Percentiles rank a stretch among this genome's conserved stretches.
Conservation (phyloP, 2,113 vertebrate genomes). For the Sorex fumeus region DNA sequence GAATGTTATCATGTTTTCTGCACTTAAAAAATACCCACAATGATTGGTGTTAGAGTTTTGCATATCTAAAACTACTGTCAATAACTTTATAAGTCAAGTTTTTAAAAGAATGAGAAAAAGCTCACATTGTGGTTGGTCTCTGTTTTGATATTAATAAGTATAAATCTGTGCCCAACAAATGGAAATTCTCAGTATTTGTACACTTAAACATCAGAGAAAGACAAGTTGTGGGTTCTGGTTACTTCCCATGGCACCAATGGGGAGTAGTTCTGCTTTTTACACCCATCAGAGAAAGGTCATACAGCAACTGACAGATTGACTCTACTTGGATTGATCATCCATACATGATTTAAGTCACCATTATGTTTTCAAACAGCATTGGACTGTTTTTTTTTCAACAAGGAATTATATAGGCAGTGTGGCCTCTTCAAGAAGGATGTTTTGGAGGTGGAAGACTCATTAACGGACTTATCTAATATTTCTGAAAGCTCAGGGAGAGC, state of each 20-base stretch:
- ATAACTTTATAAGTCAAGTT: too few relatives aligned
- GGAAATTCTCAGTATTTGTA: slow-evolving; percentile 40
- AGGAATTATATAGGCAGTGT: not conserved
- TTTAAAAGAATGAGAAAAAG: not conserved
- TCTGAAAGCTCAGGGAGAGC: slow-evolving; percentile 59
- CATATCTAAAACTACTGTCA: too few relatives aligned
- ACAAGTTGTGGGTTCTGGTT: not conserved
- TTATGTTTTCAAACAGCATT: slow-evolving; percentile 6
- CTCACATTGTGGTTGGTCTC: not conserved
- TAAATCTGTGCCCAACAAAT: slow-evolving; percentile 7
- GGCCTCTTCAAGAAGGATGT: slow-evolving; percentile 63
- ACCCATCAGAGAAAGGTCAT: not conserved
- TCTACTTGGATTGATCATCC: not conserved
- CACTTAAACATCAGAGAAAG: not conserved
- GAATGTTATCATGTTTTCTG: slow-evolving; percentile 33
- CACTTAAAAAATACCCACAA: slow-evolving; percentile 3
- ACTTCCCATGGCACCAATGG: not conserved
- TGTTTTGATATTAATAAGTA: slow-evolving; percentile 44
- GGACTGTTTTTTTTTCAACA: slow-evolving; percentile 56
- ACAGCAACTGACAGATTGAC: not conserved
- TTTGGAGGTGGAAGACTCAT: not conserved
- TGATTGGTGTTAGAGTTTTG: too few relatives aligned
- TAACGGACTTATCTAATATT: not conserved
- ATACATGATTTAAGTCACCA: slow-evolving; percentile 27
- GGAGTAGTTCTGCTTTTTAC: slow-evolving; percentile 24